phyloP scores from a whole-genome alignment of 2,888 invertebrate species.

The Pterostichus madidus region DNA sequence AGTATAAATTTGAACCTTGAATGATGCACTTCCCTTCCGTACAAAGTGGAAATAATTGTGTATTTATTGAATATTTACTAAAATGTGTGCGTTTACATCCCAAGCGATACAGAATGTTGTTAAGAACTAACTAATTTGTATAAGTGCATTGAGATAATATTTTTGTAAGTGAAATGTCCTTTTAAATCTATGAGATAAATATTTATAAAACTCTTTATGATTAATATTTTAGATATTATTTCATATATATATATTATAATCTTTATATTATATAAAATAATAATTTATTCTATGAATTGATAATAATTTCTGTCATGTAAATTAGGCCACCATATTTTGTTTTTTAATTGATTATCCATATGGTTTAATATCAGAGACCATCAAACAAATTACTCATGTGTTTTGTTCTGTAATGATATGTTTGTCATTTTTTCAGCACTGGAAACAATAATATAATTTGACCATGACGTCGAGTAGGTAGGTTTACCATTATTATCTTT shows the following conservation, averaged over 20 bases:
- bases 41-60: constrained; percentile 76
- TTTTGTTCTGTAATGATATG: neutral
- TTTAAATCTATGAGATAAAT: neutral
- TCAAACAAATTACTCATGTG: constrained; percentile 43
- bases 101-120: constrained; percentile 75
- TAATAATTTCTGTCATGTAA: constrained; percentile 15
- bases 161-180: constrained; percentile 68
- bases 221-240: too few relatives aligned
- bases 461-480: constrained; percentile 74
- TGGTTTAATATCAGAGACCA: constrained; percentile 62
- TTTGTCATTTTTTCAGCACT: constrained; percentile 28
- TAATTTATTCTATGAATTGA: constrained; percentile 30
- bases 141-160: constrained; percentile 62
- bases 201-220: too few relatives aligned
- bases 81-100: constrained; percentile 44
- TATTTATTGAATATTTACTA: constrained; percentile 70
- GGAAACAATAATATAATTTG: constrained; percentile 19
- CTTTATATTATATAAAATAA: constrained; percentile 28
- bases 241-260: too few relatives aligned
- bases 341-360: constrained; percentile 70
- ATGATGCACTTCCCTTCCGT: constrained; percentile 92
- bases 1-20: constrained; percentile 97
- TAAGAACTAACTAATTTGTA: constrained; percentile 70
- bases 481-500: constrained; percentile 66
- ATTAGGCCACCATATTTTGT: constrained; percentile 66